A percentile compares a stretch with the other conserved stretches of the same genome.
These are phyloP conservation scores for Hypomecis atomaria DNA, from an alignment of 2,888 invertebrate genomes.

Conservation along the genomic window DNA sequence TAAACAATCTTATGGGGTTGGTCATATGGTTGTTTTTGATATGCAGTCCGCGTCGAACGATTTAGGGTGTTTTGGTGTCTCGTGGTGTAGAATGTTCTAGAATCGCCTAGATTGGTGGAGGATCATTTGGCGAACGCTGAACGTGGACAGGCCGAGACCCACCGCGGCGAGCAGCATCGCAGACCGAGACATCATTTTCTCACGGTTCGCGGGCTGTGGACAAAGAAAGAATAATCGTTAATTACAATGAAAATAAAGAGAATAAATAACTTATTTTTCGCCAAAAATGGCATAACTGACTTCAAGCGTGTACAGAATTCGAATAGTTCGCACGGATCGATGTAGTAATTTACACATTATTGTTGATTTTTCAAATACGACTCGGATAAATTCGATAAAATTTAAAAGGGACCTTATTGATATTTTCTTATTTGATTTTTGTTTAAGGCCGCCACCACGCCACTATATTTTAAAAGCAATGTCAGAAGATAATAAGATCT, in stretches of 20 bases:
- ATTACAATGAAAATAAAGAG: background rate
- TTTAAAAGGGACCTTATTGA: no score
- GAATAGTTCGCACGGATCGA: no score
- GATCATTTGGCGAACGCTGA: constrained; percentile 86
- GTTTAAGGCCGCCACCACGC: no score
- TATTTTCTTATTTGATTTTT: no score
- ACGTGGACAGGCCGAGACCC: constrained; percentile 85
- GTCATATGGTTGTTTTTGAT: constrained; percentile 15
- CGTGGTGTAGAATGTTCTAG: constrained; percentile 43
- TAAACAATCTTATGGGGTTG: background rate
- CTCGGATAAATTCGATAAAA: no score
- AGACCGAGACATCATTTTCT: constrained; percentile 84
- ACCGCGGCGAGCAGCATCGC: constrained; percentile 84
- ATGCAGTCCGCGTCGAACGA: constrained; percentile 9
- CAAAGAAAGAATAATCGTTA: constrained; percentile 42
- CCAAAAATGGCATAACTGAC: no score
- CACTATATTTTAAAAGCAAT: no score
- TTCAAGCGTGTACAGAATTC: no score
- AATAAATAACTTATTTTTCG: background rate
- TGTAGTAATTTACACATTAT: no score
- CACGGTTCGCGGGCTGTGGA: constrained; percentile 79
- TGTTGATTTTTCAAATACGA: no score
- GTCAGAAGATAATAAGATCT: no score
- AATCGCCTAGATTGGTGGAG: constrained; percentile 75
- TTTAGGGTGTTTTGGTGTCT: constrained; percentile 30